A percentile compares a stretch with the other conserved stretches of the same genome.
phyloP scores from a whole-genome alignment of 2,113 vertebrate genomes.

The Orcinus orca region DNA sequence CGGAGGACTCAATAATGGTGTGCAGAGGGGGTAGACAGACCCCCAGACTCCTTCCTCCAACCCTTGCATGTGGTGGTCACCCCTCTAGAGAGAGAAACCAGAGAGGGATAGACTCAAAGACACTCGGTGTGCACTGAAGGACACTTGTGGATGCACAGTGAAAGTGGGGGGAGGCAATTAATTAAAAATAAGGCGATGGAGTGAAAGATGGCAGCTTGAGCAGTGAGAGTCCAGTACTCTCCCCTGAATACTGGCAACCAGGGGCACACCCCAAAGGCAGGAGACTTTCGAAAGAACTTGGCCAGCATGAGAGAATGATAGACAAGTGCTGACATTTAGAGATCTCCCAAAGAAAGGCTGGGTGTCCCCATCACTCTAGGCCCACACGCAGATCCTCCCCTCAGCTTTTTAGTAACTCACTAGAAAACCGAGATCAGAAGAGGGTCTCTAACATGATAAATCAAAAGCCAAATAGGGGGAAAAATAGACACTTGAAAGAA shows the following conservation, averaged over 20 bases:
- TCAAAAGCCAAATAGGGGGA: neutral
- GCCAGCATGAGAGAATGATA: neutral
- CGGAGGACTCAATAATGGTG: neutral
- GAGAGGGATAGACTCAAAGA: neutral
- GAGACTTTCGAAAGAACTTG: neutral
- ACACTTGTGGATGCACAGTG: neutral
- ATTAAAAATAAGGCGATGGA: neutral
- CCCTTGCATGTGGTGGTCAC: neutral
- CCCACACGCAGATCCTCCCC: neutral
- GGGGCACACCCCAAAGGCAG: neutral
- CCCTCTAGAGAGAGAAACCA: neutral
- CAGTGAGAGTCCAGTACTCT: too few species aligned
- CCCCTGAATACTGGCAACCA: neutral
- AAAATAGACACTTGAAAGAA: neutral
- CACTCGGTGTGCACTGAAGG: neutral
- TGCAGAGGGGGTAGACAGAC: fast-evolving
- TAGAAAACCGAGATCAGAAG: neutral
- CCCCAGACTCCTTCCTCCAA: neutral
- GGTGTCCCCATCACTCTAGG: neutral
- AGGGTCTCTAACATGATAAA: neutral
- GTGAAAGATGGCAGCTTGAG: neutral
- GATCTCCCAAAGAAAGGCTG: neutral
- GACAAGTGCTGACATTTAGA: neutral
- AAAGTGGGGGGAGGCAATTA: neutral
- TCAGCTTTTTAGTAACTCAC: neutral